Conservation (phyloP, 2,888 invertebrate genomes). For the Cheilosia vulpina region DNA sequence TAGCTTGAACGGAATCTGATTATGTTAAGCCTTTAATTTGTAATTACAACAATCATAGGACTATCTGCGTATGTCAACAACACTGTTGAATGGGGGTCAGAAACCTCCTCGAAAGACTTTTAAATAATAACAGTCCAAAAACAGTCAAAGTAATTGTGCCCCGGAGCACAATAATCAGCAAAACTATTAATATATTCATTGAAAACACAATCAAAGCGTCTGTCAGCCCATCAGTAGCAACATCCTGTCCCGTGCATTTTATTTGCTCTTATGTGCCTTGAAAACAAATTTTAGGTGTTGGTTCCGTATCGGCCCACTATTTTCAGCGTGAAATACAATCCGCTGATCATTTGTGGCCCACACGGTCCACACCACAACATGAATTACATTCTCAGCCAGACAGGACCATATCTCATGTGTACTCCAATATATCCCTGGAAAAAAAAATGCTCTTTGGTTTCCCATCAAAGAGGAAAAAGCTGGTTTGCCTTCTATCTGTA, state of each 20-base stretch:
- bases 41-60: too few relatives aligned
- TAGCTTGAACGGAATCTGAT: too few relatives aligned
- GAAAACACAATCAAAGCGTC: not conserved
- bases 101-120: too few relatives aligned
- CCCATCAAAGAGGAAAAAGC: conserved; percentile 37
- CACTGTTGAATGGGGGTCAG: too few relatives aligned
- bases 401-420: conserved; percentile 16
- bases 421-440: not conserved
- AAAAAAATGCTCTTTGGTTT: conserved; percentile 2
- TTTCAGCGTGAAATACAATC: conserved; percentile 19
- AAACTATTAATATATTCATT: not conserved
- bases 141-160: not conserved
- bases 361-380: conserved; percentile 10
- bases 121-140: too few relatives aligned
- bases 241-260: not conserved
- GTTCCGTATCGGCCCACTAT: not conserved
- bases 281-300: not conserved
- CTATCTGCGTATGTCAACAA: too few relatives aligned
- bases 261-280: too few relatives aligned
- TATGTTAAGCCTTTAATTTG: too few relatives aligned
- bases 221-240: not conserved
- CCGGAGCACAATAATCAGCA: not conserved
- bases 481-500: conserved; percentile 42
- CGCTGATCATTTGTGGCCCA: conserved; percentile 21
- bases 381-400: conserved; percentile 46